Evolutionary conservation across 2,888 invertebrate species (phyloP).

Genomic region (Ichneumoninae sp.): DNA sequence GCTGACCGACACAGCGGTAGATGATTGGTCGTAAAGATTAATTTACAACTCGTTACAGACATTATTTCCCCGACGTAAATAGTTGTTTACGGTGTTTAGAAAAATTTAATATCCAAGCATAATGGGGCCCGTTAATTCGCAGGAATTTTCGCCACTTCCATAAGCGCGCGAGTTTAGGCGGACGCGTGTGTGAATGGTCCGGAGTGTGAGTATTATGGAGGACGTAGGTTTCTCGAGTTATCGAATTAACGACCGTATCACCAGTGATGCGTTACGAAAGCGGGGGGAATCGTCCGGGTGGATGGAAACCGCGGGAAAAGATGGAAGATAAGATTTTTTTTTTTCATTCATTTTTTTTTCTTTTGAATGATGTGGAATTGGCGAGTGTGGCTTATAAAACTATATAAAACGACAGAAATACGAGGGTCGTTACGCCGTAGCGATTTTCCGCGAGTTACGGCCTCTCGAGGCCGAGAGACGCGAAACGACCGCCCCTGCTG

Average conservation of each 20-base stretch:
- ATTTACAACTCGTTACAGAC: slow-evolving; percentile 2
- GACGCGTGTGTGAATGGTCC: not conserved
- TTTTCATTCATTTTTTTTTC: not conserved
- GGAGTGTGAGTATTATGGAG: not conserved
- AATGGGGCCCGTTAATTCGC: not conserved
- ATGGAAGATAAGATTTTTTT: not conserved
- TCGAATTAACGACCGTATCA: slow-evolving; percentile 34
- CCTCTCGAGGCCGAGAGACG: slow-evolving; percentile 5
- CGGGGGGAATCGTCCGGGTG: not conserved
- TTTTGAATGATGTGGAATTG: not conserved
- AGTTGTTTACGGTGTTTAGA: not conserved
- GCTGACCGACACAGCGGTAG: not conserved
- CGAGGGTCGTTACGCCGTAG: slow-evolving; percentile 28
- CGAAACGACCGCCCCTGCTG: slow-evolving; percentile 47
- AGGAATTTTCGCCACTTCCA: not conserved
- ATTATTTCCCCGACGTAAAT: not conserved
- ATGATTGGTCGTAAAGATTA: slow-evolving; percentile 3
- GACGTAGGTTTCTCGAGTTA: slow-evolving; percentile 17
- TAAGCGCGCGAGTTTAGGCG: slow-evolving; percentile 2
- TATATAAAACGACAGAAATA: slow-evolving; percentile 28
- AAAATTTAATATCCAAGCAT: slow-evolving; percentile 5
- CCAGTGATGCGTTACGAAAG: slow-evolving; percentile 30
- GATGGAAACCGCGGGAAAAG: slow-evolving; percentile 15
- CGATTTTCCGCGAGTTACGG: slow-evolving; percentile 31
- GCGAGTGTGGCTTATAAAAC: slow-evolving; percentile 29